Conservation (phyloP, 2,797 vertebrate species). For the Carcharodon carcharias region DNA sequence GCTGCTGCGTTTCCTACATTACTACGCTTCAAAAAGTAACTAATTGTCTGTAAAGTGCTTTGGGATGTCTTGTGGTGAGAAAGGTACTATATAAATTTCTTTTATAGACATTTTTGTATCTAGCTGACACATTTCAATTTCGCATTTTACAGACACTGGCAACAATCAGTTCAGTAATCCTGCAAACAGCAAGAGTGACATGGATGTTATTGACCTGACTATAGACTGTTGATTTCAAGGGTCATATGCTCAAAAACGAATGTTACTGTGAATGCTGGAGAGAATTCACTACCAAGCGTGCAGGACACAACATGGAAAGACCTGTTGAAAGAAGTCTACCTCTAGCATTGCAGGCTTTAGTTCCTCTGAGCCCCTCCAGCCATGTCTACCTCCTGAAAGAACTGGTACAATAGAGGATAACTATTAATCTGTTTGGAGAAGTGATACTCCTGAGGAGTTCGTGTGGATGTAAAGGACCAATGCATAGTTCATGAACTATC, state of each 20-base stretch:
- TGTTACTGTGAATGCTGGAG: constrained; percentile 30
- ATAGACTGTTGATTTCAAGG: constrained; percentile 22
- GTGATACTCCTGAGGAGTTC: not conserved
- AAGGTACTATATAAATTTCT: not conserved
- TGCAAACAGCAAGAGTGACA: constrained; percentile 3
- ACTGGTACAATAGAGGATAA: constrained; percentile 15
- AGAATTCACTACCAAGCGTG: not conserved
- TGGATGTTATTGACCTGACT: constrained; percentile 36
- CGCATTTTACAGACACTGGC: constrained; percentile 31
- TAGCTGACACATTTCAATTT: constrained; percentile 23
- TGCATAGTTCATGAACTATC: not conserved
- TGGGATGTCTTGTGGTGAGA: not conserved
- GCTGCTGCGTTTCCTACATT: too few relatives aligned
- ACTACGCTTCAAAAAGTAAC: too few relatives aligned
- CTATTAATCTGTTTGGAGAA: constrained; percentile 20
- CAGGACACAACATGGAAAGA: not conserved
- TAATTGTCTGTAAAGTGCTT: not conserved
- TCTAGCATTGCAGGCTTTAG: constrained; percentile 28
- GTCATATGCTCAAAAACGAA: not conserved
- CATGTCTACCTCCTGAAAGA: constrained; percentile 27
- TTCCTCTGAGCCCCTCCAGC: constrained; percentile 1
- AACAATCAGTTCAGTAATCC: constrained; percentile 23
- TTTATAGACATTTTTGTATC: not conserved
- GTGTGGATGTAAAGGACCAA: constrained; percentile 19
- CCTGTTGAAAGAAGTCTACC: constrained; percentile 35